Evolutionary conservation across 1,140 invertebrate genomes (phyloP).

Genomic region (Drosophila eugracilis): DNA sequence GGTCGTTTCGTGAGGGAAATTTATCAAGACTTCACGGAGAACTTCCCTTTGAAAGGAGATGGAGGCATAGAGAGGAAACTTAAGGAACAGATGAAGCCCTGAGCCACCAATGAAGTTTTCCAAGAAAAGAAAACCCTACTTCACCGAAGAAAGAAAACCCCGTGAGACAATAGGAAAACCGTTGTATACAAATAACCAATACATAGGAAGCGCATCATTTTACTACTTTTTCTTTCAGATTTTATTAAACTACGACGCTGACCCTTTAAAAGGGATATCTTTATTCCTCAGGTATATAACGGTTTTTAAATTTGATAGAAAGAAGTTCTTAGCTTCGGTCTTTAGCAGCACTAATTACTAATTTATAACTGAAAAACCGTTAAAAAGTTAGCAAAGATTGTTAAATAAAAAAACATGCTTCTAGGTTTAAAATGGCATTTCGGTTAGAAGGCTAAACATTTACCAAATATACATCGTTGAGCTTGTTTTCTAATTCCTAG

Average conservation of each 20-base stretch:
- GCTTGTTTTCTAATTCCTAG: too few species aligned
- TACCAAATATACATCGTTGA: too few species aligned
- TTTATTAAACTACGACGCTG: background rate
- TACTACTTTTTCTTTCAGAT: background rate
- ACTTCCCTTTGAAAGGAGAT: conserved; percentile 1
- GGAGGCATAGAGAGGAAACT: background rate
- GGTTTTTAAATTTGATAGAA: background rate
- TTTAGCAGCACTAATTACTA: too few species aligned
- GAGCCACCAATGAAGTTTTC: background rate
- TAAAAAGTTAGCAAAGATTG: too few species aligned
- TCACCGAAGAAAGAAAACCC: background rate
- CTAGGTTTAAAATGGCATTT: too few species aligned
- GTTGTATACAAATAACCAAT: background rate
- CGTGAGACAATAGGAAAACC: conserved; percentile 12
- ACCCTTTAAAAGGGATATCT: too few species aligned
- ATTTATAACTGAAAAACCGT: too few species aligned
- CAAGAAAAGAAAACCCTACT: conserved; percentile 2
- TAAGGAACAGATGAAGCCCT: conserved; percentile 9
- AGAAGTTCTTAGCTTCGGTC: too few species aligned
- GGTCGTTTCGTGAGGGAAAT: conserved; percentile 43
- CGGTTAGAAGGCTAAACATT: too few species aligned
- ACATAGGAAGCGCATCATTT: background rate
- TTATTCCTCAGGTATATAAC: background rate
- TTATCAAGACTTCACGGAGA: conserved; percentile 39
- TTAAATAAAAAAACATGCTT: background rate